Evolutionary conservation across 2,113 vertebrate genomes (phyloP).

Genomic region (Penelope pileata): DNA sequence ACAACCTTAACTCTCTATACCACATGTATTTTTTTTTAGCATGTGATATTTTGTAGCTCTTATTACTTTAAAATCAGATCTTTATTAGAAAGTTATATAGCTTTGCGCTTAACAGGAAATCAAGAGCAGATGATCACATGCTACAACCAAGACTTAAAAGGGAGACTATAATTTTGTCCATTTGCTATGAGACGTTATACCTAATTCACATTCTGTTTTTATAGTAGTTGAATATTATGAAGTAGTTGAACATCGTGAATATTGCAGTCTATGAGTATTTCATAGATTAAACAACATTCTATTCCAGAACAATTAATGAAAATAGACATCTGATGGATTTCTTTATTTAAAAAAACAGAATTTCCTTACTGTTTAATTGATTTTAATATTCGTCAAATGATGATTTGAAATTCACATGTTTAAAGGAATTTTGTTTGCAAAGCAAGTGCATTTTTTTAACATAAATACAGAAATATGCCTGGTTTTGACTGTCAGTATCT

Average conservation of each 20-base stretch:
- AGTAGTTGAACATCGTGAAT: no score
- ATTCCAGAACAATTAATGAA: slow-evolving; percentile 72
- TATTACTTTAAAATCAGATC: slow-evolving; percentile 31
- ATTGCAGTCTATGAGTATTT: no score
- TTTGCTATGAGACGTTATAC: slow-evolving; percentile 48
- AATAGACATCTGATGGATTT: slow-evolving; percentile 78
- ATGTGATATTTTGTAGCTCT: neutral
- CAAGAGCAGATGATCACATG: slow-evolving; percentile 36
- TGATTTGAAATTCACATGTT: slow-evolving; percentile 73
- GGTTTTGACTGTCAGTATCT: slow-evolving; percentile 6
- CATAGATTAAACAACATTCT: slow-evolving; percentile 71
- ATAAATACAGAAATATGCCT: slow-evolving; percentile 46
- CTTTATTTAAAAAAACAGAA: slow-evolving; percentile 64
- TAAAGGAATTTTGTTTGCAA: slow-evolving; percentile 33
- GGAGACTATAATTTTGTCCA: slow-evolving; percentile 42
- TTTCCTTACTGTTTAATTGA: slow-evolving; percentile 75
- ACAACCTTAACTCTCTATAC: neutral
- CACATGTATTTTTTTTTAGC: neutral
- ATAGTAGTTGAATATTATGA: slow-evolving; percentile 62
- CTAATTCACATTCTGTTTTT: slow-evolving; percentile 68
- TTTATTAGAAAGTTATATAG: slow-evolving; percentile 12
- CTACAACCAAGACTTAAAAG: slow-evolving; percentile 34
- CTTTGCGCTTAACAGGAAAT: slow-evolving; percentile 45
- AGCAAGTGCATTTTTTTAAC: slow-evolving; percentile 41
- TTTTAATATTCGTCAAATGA: slow-evolving; percentile 69